Evolutionary conservation across 2,113 vertebrate genomes (phyloP), one percentile per base, ranked within the genome.

Genomic region (Osmerus eperlanus): DNA sequence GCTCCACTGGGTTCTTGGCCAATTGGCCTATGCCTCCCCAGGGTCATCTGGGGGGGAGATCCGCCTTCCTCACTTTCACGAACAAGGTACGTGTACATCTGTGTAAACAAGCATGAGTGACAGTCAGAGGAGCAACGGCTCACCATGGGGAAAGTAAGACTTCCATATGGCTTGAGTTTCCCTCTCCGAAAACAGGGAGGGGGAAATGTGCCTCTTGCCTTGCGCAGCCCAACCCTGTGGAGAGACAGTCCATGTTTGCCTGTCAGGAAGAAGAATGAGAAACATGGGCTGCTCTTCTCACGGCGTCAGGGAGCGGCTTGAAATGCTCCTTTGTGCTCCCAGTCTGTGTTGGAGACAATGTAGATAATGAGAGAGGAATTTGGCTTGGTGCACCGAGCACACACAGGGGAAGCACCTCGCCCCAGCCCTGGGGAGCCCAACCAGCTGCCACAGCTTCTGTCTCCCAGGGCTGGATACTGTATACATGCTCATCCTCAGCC

Each of bases 21-120:
- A 63, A 53, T 74, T 60, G 76, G 81, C 74, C 72, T 78, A 64
- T 59, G 81, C 74, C 72, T 78, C 66, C 62, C 73, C 73, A 68
- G 71, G 83, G 81, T 81, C 79, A 79, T 65, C 79, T 71, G 74
- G 76, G 68, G 79, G 80, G 84, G 80, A 60, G 66, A 87, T 78
- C 74, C 80, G 66, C 85, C 76, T 72, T 72, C 70, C 72, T 67
- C 67, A 70, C 79, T 67, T 73, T 65, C 67, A 77, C 68, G 68
- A 78, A 66, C 41, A 72, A 82, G 82, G 83, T 88, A 87, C 81
- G 83, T 67, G 75, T 83, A 82, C 91, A 91, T 90, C 90, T 90
- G 89, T 91, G 86, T 79, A 90, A 92, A 93, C 88, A 91, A 73
- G 65, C 12, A 16, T 85, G 83, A 87, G 75, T 79, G 78, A 83